A percentile compares a stretch with the other conserved stretches of the same genome.
These are phyloP conservation scores for Mirza zaza DNA, from an alignment of 2,113 vertebrate genomes.

Conservation along the genomic window DNA sequence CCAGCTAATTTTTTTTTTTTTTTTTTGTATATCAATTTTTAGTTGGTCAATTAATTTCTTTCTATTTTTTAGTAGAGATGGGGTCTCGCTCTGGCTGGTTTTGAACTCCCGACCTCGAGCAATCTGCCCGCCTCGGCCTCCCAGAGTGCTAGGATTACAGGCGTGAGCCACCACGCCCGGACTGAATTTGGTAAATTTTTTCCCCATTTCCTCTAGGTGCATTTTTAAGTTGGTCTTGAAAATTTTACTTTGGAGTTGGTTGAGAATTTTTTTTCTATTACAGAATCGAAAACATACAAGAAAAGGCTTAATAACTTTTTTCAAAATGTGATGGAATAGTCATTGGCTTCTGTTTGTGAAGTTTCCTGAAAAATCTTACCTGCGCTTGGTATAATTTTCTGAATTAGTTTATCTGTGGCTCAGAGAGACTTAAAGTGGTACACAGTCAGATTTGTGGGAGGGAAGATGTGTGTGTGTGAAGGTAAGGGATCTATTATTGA, in stretches of 20 bases:
- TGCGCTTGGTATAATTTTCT: conserved; percentile 15
- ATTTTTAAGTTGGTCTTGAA: conserved; percentile 40
- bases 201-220: neutral
- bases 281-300: neutral
- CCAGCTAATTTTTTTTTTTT: too few species aligned
- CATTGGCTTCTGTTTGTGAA: neutral
- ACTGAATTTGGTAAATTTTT: neutral
- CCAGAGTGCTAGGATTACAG: too few species aligned
- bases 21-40: too few species aligned
- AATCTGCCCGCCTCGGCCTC: too few species aligned
- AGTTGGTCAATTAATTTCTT: too few species aligned
- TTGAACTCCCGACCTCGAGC: too few species aligned
- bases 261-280: neutral
- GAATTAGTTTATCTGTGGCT: conserved; percentile 33
- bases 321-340: neutral
- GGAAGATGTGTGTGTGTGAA: neutral
- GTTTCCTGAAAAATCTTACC: neutral
- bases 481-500: conserved; percentile 27
- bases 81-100: too few species aligned
- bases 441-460: conserved; percentile 15
- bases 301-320: conserved; percentile 12
- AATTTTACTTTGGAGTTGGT: neutral
- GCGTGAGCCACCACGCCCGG: too few species aligned
- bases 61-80: too few species aligned
- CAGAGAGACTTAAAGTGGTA: neutral